Evolutionary conservation across 2,113 vertebrate species (phyloP).

Genomic region (Isurus oxyrinchus): DNA sequence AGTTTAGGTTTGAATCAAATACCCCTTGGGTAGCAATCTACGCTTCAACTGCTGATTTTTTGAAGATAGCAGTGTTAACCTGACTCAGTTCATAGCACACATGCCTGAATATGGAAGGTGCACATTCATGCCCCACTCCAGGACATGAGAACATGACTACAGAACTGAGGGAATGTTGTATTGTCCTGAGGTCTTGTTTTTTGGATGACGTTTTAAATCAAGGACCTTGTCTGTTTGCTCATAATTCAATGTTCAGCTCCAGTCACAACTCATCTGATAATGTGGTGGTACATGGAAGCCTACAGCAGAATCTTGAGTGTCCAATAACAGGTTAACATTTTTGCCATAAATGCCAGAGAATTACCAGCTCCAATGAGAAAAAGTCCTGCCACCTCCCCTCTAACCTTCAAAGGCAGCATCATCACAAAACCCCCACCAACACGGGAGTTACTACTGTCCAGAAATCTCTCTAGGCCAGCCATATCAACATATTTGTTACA

Average conservation of each 20-base stretch:
- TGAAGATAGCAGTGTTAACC: background rate
- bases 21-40: constrained; percentile 2
- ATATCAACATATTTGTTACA: background rate
- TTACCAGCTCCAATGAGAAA: background rate
- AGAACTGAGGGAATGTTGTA: background rate
- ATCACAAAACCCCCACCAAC: background rate
- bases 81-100: background rate
- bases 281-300: background rate
- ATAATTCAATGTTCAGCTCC: background rate
- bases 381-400: background rate
- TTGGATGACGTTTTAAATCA: background rate
- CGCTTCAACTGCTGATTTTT: background rate
- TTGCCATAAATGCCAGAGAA: background rate
- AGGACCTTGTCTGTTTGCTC: background rate
- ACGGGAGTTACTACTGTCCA: background rate
- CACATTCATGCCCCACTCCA: background rate
- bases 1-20: constrained; percentile 28
- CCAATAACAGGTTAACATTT: background rate
- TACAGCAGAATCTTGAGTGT: background rate
- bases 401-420: background rate
- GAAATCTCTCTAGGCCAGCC: background rate
- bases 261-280: background rate
- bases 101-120: background rate
- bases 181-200: background rate
- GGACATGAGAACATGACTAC: background rate